phyloP scores from a whole-genome alignment of 2,113 vertebrate genomes.

The Poicephalus gulielmi region DNA sequence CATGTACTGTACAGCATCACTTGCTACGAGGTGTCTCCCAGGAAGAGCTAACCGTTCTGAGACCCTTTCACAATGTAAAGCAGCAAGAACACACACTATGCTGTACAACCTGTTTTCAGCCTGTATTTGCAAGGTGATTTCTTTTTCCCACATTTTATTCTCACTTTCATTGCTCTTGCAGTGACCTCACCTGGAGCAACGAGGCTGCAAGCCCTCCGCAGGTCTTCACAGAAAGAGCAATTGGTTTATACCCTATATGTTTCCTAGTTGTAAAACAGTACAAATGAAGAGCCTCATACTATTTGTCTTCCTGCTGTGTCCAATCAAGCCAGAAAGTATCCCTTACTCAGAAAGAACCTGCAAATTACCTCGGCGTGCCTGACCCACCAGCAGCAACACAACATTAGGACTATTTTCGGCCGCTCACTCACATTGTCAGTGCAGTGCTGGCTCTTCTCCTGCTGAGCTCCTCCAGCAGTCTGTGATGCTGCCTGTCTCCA shows the following conservation, averaged over 20 bases:
- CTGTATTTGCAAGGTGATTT: neutral
- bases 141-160: neutral
- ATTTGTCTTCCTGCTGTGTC: constrained; percentile 49
- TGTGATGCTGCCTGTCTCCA: neutral
- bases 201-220: neutral
- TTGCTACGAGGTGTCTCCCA: neutral
- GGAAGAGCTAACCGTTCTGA: neutral
- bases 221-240: neutral
- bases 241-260: neutral
- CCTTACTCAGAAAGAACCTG: neutral
- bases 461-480: constrained; percentile 32
- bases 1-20: fast-evolving
- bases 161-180: neutral
- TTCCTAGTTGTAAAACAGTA: constrained; percentile 8
- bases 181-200: constrained; percentile 3
- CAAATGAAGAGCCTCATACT: neutral
- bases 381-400: neutral
- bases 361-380: neutral
- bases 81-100: neutral
- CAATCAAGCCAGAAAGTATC: constrained; percentile 29
- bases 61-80: neutral
- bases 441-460: neutral
- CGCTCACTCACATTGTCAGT: neutral
- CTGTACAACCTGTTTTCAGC: neutral
- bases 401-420: neutral